Percentiles rank a stretch among this genome's conserved stretches.
Conservation (phyloP, 2,888 invertebrate genomes). For the Noctua fimbriata region DNA sequence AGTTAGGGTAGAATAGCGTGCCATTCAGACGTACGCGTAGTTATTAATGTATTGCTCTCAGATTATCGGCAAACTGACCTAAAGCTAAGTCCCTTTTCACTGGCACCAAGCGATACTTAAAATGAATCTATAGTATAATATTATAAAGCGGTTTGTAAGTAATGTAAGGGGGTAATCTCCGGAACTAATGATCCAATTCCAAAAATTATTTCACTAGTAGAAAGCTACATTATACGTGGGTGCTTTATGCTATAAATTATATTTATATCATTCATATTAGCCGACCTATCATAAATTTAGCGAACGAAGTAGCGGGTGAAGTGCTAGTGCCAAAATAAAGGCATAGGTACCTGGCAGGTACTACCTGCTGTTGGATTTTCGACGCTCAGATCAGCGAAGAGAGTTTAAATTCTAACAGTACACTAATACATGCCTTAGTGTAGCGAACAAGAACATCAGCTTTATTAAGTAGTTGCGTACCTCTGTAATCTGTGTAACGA, state of each 20-base stretch:
- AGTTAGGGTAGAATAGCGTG: background rate
- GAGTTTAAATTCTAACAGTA: background rate
- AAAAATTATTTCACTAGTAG: too few relatives aligned
- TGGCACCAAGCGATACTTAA: background rate
- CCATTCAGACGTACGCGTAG: background rate
- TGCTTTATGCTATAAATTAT: too few relatives aligned
- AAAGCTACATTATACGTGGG: too few relatives aligned
- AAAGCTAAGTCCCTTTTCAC: background rate
- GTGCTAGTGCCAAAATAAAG: too few relatives aligned
- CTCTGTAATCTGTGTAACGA: background rate
- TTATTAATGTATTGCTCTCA: background rate
- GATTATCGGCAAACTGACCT: background rate
- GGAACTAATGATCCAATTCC: too few relatives aligned
- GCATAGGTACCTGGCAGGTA: background rate
- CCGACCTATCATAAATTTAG: too few relatives aligned
- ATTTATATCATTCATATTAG: too few relatives aligned
- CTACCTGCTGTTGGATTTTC: background rate
- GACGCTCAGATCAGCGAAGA: background rate
- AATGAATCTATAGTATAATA: background rate
- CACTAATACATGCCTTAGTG: background rate
- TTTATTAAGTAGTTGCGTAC: background rate
- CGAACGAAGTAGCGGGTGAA: too few relatives aligned
- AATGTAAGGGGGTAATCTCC: too few relatives aligned
- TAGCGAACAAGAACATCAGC: background rate
- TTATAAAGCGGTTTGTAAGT: too few relatives aligned